Percentiles rank a stretch among this genome's conserved stretches.
Evolutionary conservation across 2,888 invertebrate species (phyloP).

Genomic region (Epinotia nisella): DNA sequence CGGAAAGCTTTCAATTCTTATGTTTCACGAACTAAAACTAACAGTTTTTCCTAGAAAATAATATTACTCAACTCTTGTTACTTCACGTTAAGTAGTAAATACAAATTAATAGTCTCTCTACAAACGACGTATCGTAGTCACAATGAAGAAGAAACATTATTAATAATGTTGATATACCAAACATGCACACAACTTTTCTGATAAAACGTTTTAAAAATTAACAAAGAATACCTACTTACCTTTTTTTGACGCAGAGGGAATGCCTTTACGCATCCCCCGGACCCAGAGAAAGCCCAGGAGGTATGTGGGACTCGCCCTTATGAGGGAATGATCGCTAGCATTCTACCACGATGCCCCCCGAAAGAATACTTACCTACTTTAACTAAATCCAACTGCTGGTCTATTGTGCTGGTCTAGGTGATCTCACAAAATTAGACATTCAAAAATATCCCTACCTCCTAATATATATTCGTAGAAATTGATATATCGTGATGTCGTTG

Average conservation of each 20-base stretch:
- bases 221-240: background rate
- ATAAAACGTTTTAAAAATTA: background rate
- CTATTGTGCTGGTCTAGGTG: no score
- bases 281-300: no score
- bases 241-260: no score
- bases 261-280: no score
- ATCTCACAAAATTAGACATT: no score
- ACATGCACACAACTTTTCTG: background rate
- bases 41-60: slow-evolving; percentile 58
- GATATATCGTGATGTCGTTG: no score
- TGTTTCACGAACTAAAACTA: slow-evolving; percentile 55
- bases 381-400: background rate
- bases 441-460: no score
- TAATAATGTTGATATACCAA: slow-evolving; percentile 1
- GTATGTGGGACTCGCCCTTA: no score
- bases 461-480: no score
- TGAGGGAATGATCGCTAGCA: no score
- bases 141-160: slow-evolving; percentile 14
- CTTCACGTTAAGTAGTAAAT: slow-evolving; percentile 65
- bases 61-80: slow-evolving; percentile 67
- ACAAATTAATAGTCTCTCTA: slow-evolving; percentile 68
- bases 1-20: slow-evolving; percentile 7
- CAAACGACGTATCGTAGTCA: slow-evolving; percentile 8
- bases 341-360: no score
- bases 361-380: no score